Percentiles rank a stretch among this genome's conserved stretches.
phyloP scores from a whole-genome alignment of 1,140 invertebrate genomes.

The Dendroctonus valens region DNA sequence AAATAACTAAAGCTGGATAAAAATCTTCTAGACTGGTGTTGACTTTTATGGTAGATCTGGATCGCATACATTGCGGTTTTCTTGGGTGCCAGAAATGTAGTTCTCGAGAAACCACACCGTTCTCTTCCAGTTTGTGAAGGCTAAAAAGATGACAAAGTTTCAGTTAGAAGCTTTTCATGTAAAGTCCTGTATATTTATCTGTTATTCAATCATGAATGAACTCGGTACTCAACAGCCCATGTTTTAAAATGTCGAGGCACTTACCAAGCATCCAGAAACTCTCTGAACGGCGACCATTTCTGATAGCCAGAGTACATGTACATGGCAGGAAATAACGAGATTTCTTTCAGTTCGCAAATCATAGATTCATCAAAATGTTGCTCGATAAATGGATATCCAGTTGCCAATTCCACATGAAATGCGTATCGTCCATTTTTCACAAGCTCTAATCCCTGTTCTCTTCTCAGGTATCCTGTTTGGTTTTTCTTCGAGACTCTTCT shows the following conservation, averaged over 20 bases:
- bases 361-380: constrained; percentile 37
- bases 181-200: no score
- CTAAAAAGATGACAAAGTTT: constrained; percentile 8
- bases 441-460: constrained; percentile 36
- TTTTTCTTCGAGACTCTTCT: constrained; percentile 14
- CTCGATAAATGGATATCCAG: constrained; percentile 44
- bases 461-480: constrained; percentile 33
- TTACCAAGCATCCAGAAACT: constrained; percentile 44
- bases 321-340: constrained; percentile 41
- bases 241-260: background rate
- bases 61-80: constrained; percentile 37
- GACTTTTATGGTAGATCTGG: constrained; percentile 20
- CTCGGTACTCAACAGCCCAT: background rate
- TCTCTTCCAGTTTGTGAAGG: constrained; percentile 34
- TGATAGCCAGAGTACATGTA: constrained; percentile 40
- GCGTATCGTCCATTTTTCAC: constrained; percentile 42
- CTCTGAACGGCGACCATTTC: constrained; percentile 42
- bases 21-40: constrained; percentile 37
- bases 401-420: constrained; percentile 42
- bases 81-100: constrained; percentile 34
- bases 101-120: constrained; percentile 35
- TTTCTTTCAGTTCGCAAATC: constrained; percentile 45
- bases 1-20: constrained; percentile 38
- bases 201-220: background rate
- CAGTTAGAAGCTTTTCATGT: no score